Conservation (phyloP, 2,888 invertebrate genomes). For the Bombyx huttoni region DNA sequence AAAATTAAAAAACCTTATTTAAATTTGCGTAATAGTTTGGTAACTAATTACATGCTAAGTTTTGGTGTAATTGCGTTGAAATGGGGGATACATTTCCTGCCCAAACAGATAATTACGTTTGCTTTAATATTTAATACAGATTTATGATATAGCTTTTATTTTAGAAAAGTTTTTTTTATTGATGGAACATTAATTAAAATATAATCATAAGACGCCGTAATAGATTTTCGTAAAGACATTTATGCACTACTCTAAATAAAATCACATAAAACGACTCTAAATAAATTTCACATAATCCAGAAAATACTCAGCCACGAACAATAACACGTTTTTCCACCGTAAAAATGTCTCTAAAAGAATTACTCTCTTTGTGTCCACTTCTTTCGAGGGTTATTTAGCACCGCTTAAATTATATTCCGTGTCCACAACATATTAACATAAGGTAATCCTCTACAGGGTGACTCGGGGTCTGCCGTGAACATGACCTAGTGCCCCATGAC, state of each 20-base stretch:
- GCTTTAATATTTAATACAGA: too few relatives aligned
- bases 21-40: too few relatives aligned
- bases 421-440: background rate
- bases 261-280: background rate
- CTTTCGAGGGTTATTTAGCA: background rate
- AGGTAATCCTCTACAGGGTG: conserved; percentile 29
- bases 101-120: too few relatives aligned
- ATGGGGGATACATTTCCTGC: too few relatives aligned
- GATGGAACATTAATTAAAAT: too few relatives aligned
- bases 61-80: too few relatives aligned
- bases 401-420: background rate
- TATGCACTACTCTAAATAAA: background rate
- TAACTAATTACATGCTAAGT: too few relatives aligned
- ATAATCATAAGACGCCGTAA: too few relatives aligned
- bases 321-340: background rate
- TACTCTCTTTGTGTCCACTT: background rate
- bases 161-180: too few relatives aligned
- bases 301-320: background rate
- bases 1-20: too few relatives aligned
- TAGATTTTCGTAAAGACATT: too few relatives aligned
- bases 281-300: background rate
- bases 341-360: background rate
- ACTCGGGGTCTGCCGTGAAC: conserved; percentile 37
- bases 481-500: conserved; percentile 67
- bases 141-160: too few relatives aligned